These are phyloP conservation scores for Anaspis maculata DNA, from an alignment of 2,888 invertebrate genomes.

Conservation along the genomic window DNA sequence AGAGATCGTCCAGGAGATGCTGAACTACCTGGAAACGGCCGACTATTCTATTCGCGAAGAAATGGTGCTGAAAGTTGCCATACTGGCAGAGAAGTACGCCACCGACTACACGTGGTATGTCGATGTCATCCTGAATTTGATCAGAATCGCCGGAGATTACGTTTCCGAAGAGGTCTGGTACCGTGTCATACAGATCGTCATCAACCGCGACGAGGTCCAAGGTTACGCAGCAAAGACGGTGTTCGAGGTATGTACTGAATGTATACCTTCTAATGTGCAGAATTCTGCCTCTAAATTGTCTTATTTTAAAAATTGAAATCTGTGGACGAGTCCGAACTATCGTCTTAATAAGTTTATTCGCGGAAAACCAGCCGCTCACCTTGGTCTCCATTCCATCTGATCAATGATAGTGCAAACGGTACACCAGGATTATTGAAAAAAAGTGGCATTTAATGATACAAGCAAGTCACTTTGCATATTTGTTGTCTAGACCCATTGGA, in stretches of 20 bases:
- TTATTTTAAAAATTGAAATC: no score
- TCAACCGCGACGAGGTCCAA: conserved; percentile 98
- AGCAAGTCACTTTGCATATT: no score
- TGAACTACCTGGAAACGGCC: conserved; percentile 96
- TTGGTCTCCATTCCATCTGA: no score
- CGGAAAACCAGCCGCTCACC: no score
- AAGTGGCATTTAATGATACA: no score
- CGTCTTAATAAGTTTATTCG: no score
- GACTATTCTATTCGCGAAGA: conserved; percentile 99
- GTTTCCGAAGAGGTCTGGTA: conserved; percentile 99
- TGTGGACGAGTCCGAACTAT: no score
- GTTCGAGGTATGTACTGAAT: conserved; percentile 63
- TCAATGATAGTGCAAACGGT: no score
- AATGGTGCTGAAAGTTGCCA: conserved; percentile 99
- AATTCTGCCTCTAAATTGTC: conserved; percentile 10
- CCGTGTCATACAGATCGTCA: conserved; percentile 98
- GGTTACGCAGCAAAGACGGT: conserved; percentile 99
- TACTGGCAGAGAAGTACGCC: conserved; percentile 98
- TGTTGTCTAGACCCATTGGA: no score
- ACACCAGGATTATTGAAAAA: no score
- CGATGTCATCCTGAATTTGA: conserved; percentile 96
- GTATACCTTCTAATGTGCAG: conserved; percentile 6
- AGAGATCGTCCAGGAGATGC: conserved; percentile 99
- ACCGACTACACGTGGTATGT: conserved; percentile 98
- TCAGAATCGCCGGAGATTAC: conserved; percentile 98